Evolutionary conservation across 2,113 vertebrate genomes (phyloP).

Genomic region (Ciconia boyciana): DNA sequence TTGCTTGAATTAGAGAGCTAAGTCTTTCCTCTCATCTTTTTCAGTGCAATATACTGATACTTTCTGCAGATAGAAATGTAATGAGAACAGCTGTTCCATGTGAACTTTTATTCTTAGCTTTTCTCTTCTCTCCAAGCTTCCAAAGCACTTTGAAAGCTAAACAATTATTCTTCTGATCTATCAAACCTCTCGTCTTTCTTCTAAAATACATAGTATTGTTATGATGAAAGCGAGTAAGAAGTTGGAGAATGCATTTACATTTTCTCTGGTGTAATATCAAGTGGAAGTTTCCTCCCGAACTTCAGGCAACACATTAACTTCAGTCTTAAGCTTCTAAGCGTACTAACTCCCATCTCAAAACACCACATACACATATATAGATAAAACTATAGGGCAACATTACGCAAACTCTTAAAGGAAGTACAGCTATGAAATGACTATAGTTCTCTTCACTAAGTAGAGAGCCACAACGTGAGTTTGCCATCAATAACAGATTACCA

Average conservation of each 20-base stretch:
- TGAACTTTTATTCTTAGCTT: constrained; percentile 8
- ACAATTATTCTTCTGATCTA: neutral
- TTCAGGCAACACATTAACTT: neutral
- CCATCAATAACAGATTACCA: neutral
- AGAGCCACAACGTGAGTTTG: neutral
- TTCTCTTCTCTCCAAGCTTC: neutral
- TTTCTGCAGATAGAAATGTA: neutral
- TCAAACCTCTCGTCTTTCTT: neutral
- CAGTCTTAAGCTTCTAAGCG: neutral
- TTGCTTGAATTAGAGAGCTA: neutral
- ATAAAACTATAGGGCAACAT: neutral
- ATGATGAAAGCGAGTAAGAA: neutral
- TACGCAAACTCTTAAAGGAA: neutral
- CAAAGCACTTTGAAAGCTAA: neutral
- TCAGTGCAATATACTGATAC: neutral
- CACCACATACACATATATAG: neutral
- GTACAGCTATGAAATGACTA: neutral
- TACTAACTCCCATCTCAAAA: neutral
- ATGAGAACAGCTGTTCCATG: neutral
- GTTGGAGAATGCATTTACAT: neutral
- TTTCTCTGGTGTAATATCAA: neutral
- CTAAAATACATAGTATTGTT: neutral
- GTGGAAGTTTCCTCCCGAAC: neutral
- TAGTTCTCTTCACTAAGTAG: neutral
- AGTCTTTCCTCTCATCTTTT: neutral